These are phyloP conservation scores for Montipora foliosa DNA, from an alignment of 64 coral and sea anemone genomes.

Conservation along the genomic window DNA sequence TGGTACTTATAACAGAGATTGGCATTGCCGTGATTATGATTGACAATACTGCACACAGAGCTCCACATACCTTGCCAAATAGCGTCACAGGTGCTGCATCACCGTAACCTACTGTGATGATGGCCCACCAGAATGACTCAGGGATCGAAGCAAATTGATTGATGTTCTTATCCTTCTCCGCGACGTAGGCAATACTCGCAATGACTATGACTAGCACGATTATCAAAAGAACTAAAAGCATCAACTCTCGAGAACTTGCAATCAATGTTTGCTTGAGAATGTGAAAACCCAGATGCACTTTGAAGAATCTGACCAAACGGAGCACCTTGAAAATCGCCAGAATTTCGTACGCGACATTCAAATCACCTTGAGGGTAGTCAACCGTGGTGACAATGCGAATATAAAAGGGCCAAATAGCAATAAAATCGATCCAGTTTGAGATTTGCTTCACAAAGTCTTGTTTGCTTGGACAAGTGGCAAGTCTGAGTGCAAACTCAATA, in stretches of 20 bases:
- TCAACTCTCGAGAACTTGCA: conserved; percentile 83
- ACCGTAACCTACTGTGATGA: conserved; percentile 95
- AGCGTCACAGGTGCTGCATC: conserved; percentile 73
- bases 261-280: conserved; percentile 98
- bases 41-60: conserved; percentile 76
- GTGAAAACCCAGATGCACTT: conserved; percentile 94
- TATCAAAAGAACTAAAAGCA: conserved; percentile 81
- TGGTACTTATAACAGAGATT: conserved; percentile 96
- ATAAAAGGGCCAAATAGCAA: conserved; percentile 94
- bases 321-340: conserved; percentile 77
- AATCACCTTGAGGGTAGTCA: no score
- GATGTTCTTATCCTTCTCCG: conserved; percentile 33
- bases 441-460: conserved; percentile 71
- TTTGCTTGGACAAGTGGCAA: conserved; percentile 80
- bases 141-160: conserved; percentile 82
- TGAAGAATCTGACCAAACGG: conserved; percentile 94
- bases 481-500: conserved; percentile 80
- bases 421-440: conserved; percentile 96
- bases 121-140: conserved; percentile 94
- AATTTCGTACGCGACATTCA: conserved; percentile 35
- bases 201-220: conserved; percentile 93
- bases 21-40: conserved; percentile 95
- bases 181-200: conserved; percentile 76
- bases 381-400: conserved; percentile 28
- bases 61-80: conserved; percentile 84